phyloP scores from a whole-genome alignment of 2,797 vertebrate genomes.

The Thaleichthys pacificus region DNA sequence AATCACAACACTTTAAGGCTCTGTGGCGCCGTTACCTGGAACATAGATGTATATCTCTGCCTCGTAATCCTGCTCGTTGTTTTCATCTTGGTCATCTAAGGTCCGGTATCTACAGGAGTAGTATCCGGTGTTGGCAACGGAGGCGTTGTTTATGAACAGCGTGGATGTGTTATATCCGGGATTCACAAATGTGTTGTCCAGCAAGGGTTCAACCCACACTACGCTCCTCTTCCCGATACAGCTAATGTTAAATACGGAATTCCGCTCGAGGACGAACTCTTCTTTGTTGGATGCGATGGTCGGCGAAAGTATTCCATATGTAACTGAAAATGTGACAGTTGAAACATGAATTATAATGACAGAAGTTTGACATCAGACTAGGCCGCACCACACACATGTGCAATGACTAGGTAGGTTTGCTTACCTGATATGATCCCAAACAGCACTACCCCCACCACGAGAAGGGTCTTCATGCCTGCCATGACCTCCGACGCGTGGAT shows the following conservation, averaged over 20 bases:
- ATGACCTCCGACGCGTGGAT: slow-evolving; percentile 73
- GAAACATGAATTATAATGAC: too few relatives aligned
- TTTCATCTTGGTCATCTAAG: slow-evolving; percentile 31
- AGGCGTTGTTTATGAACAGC: slow-evolving; percentile 80
- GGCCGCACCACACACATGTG: too few relatives aligned
- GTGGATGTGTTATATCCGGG: slow-evolving; percentile 78
- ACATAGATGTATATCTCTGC: slow-evolving; percentile 87
- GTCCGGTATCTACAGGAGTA: slow-evolving; percentile 81
- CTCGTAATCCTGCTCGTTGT: slow-evolving; percentile 63
- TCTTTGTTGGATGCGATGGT: slow-evolving; percentile 76
- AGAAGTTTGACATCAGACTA: too few relatives aligned
- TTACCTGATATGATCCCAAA: slow-evolving; percentile 66
- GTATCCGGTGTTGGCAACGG: slow-evolving; percentile 77
- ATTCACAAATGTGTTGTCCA: slow-evolving; percentile 71
- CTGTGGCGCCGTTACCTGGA: slow-evolving; percentile 75
- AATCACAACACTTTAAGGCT: background rate
- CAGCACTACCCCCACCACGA: slow-evolving; percentile 78
- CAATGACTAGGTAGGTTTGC: background rate
- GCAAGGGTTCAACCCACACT: slow-evolving; percentile 81
- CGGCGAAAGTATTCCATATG: slow-evolving; percentile 73
- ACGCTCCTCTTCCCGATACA: slow-evolving; percentile 85
- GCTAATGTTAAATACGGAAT: slow-evolving; percentile 82
- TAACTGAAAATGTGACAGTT: slow-evolving; percentile 33
- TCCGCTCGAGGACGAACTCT: slow-evolving; percentile 78
- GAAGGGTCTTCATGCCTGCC: slow-evolving; percentile 68